Percentiles rank a stretch among this genome's conserved stretches.
Evolutionary conservation across 2,113 vertebrate species (phyloP).

Genomic region (Columba livia): DNA sequence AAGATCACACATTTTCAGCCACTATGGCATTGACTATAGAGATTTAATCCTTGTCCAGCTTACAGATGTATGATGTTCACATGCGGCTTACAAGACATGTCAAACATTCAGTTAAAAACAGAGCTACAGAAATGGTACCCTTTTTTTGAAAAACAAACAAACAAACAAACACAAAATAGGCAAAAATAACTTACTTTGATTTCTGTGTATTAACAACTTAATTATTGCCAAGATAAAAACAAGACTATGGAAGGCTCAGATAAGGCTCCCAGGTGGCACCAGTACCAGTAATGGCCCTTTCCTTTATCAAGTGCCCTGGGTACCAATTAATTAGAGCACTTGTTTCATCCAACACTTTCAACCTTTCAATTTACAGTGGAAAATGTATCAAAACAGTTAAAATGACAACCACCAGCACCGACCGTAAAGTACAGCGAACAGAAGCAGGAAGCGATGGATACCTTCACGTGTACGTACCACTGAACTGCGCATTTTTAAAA

Average conservation of each 20-base stretch:
- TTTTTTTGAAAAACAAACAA: neutral
- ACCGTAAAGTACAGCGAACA: neutral
- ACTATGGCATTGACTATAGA: neutral
- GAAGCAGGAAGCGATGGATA: rapidly evolving
- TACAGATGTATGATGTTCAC: neutral
- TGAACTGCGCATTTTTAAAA: neutral
- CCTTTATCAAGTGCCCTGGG: neutral
- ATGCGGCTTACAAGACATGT: neutral
- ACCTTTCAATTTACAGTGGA: neutral
- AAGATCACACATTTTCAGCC: neutral
- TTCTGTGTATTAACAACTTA: neutral
- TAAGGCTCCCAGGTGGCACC: neutral
- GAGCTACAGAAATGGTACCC: neutral
- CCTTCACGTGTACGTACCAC: rapidly evolving
- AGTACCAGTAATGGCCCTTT: neutral
- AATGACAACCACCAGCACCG: neutral
- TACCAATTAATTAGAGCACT: neutral
- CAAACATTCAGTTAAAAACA: neutral
- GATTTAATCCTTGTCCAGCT: neutral
- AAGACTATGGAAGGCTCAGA: neutral
- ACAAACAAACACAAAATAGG: neutral
- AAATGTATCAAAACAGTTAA: neutral
- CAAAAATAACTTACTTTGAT: neutral
- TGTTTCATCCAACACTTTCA: neutral
- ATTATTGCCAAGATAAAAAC: neutral